Evolutionary conservation across 2,888 invertebrate species (phyloP), one percentile per base, ranked within the genome.

Genomic region (Ethmia dodecea): DNA sequence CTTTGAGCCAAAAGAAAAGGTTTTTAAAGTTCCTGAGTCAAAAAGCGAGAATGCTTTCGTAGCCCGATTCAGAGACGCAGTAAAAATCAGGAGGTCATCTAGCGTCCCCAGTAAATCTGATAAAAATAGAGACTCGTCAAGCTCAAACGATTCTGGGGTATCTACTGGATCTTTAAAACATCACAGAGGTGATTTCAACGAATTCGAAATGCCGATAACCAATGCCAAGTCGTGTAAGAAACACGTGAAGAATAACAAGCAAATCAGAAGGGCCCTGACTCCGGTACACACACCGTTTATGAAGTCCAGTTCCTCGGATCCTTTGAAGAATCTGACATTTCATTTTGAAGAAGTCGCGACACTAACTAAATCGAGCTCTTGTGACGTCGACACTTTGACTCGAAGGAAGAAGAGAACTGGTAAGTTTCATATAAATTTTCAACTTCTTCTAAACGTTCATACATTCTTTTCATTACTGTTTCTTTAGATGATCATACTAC

Each of bases 71-170:
- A 76, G 86, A 28, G 84, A 88, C 24, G 87, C 88, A 1, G 89
- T 90, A 1, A 90, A 90, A 57, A 91, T 91, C 13, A 76, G 91
- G 18, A 75, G 92, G 22, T 91, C 91, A 0, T 90, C 91, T 0
- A 91, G 91, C 45, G 91, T 91, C 1, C 91, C 91, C 1, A 92
- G 91, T 45, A 92, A 92, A 63, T 87, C 89, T 0, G 90, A 89
- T 4, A 90, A 90, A 45, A 92, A 92, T 41, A 72, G 92, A 37
- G 91, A 92, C 49, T 92, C 92, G 0, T 91, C 91, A 0, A 91
- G 91, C 55, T 91, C 91, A 3, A 91, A 91, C 52, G 92, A 92
- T 52, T 92, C 92, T 0, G 92, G 92, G 0, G 91, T 92, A 0
- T 91, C 91, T 0, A 90, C 90, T 0, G 91, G 90, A 0, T 91